Base-by-base conservation (phyloP, 2,113 vertebrate genomes). In the Glaucomys volans region DNA sequence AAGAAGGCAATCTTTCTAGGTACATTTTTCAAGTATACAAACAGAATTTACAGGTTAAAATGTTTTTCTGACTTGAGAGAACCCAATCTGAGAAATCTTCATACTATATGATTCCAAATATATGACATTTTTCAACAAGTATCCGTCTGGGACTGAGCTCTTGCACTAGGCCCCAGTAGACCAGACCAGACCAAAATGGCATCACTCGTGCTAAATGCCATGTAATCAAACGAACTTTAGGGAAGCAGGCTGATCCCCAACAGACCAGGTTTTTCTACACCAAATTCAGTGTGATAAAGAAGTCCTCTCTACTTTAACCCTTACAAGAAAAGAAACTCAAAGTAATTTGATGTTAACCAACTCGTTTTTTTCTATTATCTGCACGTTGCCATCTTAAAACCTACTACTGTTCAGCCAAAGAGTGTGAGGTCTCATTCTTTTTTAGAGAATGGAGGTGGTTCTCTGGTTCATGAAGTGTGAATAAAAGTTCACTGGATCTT, bases 41-140 rank as follows among this genome's bases (percentile, higher is more conserved):
- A 91, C 12, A 83, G 20, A 89, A 93, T 66, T 69, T 66, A 91
- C 42, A 94, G 8, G 16, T 44, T 94, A 82, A 86, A 66, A 32
- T 35, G 79, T 28, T 91, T 77, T 35, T 94, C 57, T 85, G 54
- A 44, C 35, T 95, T 67, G 6, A 47, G 87, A 75, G 37, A 82
- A 59, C 20, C 74, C 69, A 71, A 24, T 35, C 13, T 91, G 76
- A 57, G 67, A 84, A 74, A 40, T 12, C 64, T 62, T 62, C 40
- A 47, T 5, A 74, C 28, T 35, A 1, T 37, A 47, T 47, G 40
- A 81, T 47, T 88, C 26, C 66, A 71, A 81, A 40, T 24, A 42
- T 9, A 32, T 10, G 11, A 37, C 17, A 0, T 40, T 50, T 80
- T 40, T 64, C 5, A 13, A 57, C 28, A 32, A 75, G 59, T 54